phyloP scores from a whole-genome alignment of 2,797 vertebrate genomes.

The Tragelaphus eurycerus region DNA sequence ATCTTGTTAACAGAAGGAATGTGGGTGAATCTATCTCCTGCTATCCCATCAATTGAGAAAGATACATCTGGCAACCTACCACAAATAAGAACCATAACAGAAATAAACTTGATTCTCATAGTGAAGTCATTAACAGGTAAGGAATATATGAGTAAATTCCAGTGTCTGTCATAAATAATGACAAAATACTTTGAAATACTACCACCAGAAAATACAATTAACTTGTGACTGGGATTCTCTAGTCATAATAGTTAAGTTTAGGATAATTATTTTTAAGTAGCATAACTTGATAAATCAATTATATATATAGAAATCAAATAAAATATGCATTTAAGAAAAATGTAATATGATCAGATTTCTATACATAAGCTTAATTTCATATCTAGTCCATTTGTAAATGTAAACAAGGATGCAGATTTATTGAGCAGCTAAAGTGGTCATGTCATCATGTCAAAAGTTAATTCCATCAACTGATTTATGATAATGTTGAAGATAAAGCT shows the following conservation, averaged over 20 bases:
- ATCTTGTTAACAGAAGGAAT: slow-evolving; percentile 42
- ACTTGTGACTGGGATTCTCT: neutral
- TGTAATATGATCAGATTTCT: too few relatives aligned
- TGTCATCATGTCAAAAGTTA: neutral
- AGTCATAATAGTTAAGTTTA: neutral
- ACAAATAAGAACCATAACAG: neutral
- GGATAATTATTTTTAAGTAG: neutral
- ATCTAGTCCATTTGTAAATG: neutral
- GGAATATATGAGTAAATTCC: neutral
- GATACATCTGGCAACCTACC: slow-evolving; percentile 25
- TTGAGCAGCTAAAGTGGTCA: neutral
- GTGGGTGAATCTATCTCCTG: slow-evolving; percentile 27
- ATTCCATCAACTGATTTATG: neutral
- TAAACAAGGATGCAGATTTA: neutral
- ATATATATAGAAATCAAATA: neutral
- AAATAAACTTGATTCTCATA: neutral
- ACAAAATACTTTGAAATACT: slow-evolving; percentile 6
- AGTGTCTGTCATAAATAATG: neutral
- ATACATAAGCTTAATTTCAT: neutral
- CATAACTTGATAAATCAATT: neutral
- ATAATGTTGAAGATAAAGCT: neutral
- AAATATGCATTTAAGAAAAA: neutral
- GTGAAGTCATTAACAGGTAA: neutral
- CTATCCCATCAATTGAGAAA: neutral
- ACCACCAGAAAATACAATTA: neutral